These are phyloP conservation scores for Drosophila seguyi DNA, from an alignment of 1,140 invertebrate species.

Conservation along the genomic window DNA sequence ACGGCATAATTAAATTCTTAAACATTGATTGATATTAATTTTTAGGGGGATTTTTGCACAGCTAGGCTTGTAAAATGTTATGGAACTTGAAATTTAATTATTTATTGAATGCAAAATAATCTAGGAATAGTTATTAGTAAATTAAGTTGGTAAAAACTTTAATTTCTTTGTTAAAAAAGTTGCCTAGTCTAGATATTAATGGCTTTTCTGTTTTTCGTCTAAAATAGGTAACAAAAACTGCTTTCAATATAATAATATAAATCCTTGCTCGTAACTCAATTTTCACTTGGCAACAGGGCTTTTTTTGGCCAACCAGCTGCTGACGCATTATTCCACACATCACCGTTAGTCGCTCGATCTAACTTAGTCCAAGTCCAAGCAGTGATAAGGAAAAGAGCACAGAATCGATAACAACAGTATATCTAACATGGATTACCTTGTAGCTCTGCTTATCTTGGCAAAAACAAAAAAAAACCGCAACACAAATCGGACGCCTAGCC, in stretches of 20 bases:
- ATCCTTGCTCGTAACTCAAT: neutral
- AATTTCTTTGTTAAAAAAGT: neutral
- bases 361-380: conserved; percentile 12
- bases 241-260: neutral
- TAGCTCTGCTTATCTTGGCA: conserved; percentile 37
- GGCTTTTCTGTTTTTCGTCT: neutral
- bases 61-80: neutral
- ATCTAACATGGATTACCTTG: conserved; percentile 63
- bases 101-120: too few relatives aligned
- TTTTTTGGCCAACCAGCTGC: conserved; percentile 13
- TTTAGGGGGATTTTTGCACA: neutral
- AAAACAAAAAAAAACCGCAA: conserved; percentile 2
- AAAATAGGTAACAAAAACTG: neutral
- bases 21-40: neutral
- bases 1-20: neutral
- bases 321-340: conserved; percentile 31
- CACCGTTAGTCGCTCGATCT: conserved; percentile 38
- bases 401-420: conserved; percentile 51
- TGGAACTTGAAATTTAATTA: neutral
- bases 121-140: too few relatives aligned
- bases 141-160: too few relatives aligned
- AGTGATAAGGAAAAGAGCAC: conserved; percentile 27
- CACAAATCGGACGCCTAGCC: conserved; percentile 4
- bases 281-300: conserved; percentile 14
- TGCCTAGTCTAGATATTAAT: neutral